Evolutionary conservation across 2,888 invertebrate genomes (phyloP).

Genomic region (Erebia ligea): DNA sequence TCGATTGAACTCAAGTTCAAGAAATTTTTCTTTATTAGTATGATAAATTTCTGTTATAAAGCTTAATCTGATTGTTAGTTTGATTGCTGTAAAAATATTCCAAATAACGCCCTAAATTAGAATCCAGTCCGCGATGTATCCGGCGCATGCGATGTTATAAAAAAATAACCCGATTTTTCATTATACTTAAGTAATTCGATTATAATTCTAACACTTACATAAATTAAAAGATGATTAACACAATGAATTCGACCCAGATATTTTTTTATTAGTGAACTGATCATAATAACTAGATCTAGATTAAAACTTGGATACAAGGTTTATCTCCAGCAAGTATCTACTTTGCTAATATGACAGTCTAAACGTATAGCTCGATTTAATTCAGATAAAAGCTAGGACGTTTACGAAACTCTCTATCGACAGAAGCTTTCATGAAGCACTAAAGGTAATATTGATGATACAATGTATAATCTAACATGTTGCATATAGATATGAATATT

Average conservation of each 20-base stretch:
- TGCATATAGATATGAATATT: constrained; percentile 7
- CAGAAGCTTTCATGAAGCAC: background rate
- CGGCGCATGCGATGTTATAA: constrained; percentile 4
- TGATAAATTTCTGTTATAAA: background rate
- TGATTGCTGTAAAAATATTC: background rate
- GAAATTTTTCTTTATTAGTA: background rate
- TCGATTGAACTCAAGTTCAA: background rate
- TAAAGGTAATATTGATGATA: background rate
- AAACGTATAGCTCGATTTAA: background rate
- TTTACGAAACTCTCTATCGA: background rate
- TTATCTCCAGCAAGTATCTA: background rate
- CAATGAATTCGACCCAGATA: constrained; percentile 4
- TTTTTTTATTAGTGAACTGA: background rate
- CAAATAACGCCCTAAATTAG: constrained; percentile 2
- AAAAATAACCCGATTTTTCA: constrained; percentile 10
- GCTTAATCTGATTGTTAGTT: too few species aligned
- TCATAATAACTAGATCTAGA: too few species aligned
- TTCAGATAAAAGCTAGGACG: background rate
- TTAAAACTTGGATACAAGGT: background rate
- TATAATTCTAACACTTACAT: constrained; percentile 1
- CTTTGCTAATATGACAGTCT: background rate
- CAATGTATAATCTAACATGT: background rate
- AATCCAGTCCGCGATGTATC: background rate
- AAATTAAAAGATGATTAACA: background rate
- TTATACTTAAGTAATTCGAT: constrained; percentile 7